Evolutionary conservation across 2,888 invertebrate species (phyloP).

Genomic region (Nesidiocoris tenuis): DNA sequence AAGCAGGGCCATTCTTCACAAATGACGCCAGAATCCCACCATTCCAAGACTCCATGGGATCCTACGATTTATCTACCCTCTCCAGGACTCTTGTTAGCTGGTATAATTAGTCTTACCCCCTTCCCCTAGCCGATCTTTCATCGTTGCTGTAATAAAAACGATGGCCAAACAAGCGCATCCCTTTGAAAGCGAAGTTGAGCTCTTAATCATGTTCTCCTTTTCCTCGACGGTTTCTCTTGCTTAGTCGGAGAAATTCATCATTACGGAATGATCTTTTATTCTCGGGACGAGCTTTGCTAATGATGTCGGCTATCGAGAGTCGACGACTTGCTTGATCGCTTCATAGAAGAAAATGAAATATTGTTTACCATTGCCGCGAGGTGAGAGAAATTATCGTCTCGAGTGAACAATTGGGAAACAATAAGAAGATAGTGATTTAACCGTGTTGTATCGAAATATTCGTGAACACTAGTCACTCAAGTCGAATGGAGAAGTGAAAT

Average conservation of each 20-base stretch:
- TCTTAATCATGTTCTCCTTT: not conserved
- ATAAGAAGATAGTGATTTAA: no score
- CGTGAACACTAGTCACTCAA: no score
- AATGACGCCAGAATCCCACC: not conserved
- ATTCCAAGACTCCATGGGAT: no score
- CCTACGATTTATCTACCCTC: not conserved
- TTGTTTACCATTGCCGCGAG: no score
- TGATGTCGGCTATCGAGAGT: no score
- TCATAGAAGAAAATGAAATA: no score
- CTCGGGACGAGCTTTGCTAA: not conserved
- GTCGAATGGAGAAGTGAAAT: no score
- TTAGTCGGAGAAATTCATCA: not conserved
- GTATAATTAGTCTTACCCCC: not conserved
- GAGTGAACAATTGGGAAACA: no score
- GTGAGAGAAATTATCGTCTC: no score
- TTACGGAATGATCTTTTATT: not conserved
- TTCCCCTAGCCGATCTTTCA: not conserved
- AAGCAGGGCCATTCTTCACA: not conserved
- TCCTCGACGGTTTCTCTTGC: not conserved
- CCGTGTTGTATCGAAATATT: no score
- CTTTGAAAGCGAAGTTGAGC: not conserved
- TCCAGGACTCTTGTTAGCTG: not conserved
- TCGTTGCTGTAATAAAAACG: not conserved
- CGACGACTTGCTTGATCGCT: no score
- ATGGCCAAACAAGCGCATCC: not conserved